phyloP scores from a whole-genome alignment of 1,140 invertebrate species.

The Drosophila parvula region DNA sequence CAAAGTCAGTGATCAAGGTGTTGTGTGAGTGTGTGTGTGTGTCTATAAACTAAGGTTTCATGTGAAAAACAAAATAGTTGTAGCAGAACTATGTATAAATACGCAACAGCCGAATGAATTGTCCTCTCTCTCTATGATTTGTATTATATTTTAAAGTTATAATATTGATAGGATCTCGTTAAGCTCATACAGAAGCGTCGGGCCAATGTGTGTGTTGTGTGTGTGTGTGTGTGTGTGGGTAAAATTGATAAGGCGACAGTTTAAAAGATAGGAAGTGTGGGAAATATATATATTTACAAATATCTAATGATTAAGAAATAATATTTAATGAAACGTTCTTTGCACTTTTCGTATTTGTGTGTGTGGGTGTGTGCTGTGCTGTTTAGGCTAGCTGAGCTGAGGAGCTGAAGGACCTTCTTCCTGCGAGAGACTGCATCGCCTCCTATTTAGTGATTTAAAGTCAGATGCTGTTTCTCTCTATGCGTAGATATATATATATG shows the following conservation, averaged over 20 bases:
- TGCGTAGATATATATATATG: constrained; percentile 44
- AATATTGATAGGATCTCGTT: constrained; percentile 53
- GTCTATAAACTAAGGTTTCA: constrained; percentile 64
- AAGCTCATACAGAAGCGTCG: constrained; percentile 58
- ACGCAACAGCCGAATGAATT: constrained; percentile 63
- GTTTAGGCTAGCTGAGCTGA: constrained; percentile 54
- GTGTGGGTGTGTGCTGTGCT: constrained; percentile 30
- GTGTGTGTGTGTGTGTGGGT: constrained; percentile 24
- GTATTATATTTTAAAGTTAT: constrained; percentile 28
- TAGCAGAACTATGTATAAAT: constrained; percentile 52
- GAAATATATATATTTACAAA: constrained; percentile 71
- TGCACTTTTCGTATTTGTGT: constrained; percentile 57
- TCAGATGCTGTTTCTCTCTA: constrained; percentile 50
- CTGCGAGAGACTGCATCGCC: constrained; percentile 44
- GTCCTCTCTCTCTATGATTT: constrained; percentile 33
- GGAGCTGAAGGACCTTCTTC: constrained; percentile 52
- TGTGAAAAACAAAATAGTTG: constrained; percentile 65
- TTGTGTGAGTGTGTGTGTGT: constrained; percentile 25
- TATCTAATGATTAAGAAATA: constrained; percentile 66
- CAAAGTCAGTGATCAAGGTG: constrained; percentile 34
- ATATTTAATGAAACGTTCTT: constrained; percentile 64
- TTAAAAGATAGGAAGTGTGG: constrained; percentile 71
- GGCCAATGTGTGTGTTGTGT: constrained; percentile 29
- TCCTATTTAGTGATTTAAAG: constrained; percentile 43
- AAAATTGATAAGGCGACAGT: constrained; percentile 63